phyloP scores from a whole-genome alignment of 2,888 invertebrate species.

The Eupithecia subumbrata region DNA sequence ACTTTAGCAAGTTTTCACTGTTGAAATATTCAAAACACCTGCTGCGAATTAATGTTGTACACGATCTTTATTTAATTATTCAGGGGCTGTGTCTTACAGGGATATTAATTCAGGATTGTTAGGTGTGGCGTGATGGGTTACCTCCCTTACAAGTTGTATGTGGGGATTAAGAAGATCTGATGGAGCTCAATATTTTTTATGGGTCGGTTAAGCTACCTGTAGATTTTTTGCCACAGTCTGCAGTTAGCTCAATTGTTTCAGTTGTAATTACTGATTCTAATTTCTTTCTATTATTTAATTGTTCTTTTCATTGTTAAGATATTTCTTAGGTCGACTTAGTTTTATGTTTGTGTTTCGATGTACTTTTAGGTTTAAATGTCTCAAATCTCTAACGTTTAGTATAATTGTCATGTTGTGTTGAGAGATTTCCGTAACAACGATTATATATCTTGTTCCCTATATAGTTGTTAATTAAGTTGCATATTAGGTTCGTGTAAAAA shows the following conservation, averaged over 20 bases:
- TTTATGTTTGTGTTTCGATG: background rate
- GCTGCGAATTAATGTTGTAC: conserved; percentile 19
- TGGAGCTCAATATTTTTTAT: background rate
- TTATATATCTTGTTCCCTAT: too few species aligned
- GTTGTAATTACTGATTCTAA: too few species aligned
- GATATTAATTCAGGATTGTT: conserved; percentile 26
- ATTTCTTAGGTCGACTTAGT: background rate
- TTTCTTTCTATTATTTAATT: too few species aligned
- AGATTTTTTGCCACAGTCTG: too few species aligned
- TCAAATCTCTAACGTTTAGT: too few species aligned
- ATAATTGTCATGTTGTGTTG: too few species aligned
- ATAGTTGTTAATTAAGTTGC: background rate
- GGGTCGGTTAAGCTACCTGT: too few species aligned
- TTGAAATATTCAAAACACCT: conserved; percentile 23
- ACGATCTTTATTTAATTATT: conserved; percentile 30
- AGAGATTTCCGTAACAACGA: too few species aligned
- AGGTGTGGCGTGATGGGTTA: conserved; percentile 25
- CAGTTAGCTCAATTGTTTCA: too few species aligned
- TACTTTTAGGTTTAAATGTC: background rate
- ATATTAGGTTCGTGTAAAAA: background rate
- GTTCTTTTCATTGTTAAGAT: too few species aligned
- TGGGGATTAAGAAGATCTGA: conserved; percentile 18
- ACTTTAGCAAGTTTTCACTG: background rate
- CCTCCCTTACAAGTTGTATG: conserved; percentile 31
- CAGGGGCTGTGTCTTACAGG: conserved; percentile 20